Percentiles rank a stretch among this genome's conserved stretches.
Conservation (phyloP, 2,113 vertebrate genomes). For the Chamaetylas fuelleborni region DNA sequence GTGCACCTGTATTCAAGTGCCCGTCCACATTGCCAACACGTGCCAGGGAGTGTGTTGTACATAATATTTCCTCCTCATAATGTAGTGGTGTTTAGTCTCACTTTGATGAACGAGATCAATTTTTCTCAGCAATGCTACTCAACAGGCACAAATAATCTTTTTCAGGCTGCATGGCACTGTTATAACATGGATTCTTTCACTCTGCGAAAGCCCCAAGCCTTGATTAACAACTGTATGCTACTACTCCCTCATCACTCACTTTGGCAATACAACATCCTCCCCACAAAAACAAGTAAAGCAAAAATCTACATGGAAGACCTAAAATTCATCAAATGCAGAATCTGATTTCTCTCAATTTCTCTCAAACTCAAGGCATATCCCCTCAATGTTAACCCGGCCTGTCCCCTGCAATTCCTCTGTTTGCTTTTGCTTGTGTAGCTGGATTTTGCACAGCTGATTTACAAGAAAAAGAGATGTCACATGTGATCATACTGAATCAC, state of each 20-base stretch:
- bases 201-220: constrained; percentile 39
- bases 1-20: constrained; percentile 3
- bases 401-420: constrained; percentile 9
- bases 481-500: neutral
- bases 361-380: neutral
- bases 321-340: constrained; percentile 41
- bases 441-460: constrained; percentile 24
- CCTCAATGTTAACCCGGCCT: neutral
- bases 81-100: neutral
- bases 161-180: constrained; percentile 22
- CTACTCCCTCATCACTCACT: constrained; percentile 33
- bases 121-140: constrained; percentile 24
- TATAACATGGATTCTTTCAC: constrained; percentile 20
- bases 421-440: constrained; percentile 8
- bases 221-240: constrained; percentile 28
- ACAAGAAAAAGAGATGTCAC: neutral
- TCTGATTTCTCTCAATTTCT: neutral
- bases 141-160: constrained; percentile 33
- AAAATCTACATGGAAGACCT: constrained; percentile 66
- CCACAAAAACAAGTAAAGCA: constrained; percentile 57
- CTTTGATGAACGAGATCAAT: neutral
- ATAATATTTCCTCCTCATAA: neutral
- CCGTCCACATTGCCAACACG: neutral
- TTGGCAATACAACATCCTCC: constrained; percentile 58
- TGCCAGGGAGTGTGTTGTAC: constrained; percentile 31